A percentile compares a stretch with the other conserved stretches of the same genome.
These are phyloP conservation scores for Vesta saturnalis DNA, from an alignment of 2,888 invertebrate species.

Conservation along the genomic window DNA sequence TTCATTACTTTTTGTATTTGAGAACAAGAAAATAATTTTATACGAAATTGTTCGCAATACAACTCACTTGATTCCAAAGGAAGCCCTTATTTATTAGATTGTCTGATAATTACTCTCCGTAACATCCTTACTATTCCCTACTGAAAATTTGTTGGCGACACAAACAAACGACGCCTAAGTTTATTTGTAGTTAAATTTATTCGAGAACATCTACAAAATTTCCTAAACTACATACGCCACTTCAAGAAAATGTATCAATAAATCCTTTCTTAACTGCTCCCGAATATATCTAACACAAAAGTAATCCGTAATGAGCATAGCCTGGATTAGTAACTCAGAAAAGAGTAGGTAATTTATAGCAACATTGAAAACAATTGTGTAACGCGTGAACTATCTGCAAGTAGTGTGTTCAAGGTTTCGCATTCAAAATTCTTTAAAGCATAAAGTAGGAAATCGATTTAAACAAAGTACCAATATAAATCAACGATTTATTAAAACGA, in stretches of 20 bases:
- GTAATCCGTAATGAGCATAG: not conserved
- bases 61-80: slow-evolving; percentile 16
- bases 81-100: slow-evolving; percentile 22
- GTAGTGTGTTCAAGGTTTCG: no score
- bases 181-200: slow-evolving; percentile 13
- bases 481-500: not conserved
- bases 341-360: not conserved
- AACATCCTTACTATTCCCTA: slow-evolving; percentile 18
- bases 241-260: not conserved
- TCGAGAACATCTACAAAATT: not conserved
- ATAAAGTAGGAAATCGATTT: not conserved
- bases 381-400: not conserved
- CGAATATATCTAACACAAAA: not conserved
- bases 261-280: slow-evolving; percentile 3
- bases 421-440: no score
- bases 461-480: not conserved
- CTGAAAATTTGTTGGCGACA: slow-evolving; percentile 26
- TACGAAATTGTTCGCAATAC: no score
- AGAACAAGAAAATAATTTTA: no score
- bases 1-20: no score
- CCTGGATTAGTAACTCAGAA: not conserved
- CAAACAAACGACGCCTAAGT: slow-evolving; percentile 17
- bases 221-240: not conserved
- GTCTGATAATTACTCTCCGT: slow-evolving; percentile 27
- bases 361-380: no score